Percentiles rank a stretch among this genome's conserved stretches.
phyloP scores from a whole-genome alignment of 2,888 invertebrate genomes.

The Eulithis prunata region DNA sequence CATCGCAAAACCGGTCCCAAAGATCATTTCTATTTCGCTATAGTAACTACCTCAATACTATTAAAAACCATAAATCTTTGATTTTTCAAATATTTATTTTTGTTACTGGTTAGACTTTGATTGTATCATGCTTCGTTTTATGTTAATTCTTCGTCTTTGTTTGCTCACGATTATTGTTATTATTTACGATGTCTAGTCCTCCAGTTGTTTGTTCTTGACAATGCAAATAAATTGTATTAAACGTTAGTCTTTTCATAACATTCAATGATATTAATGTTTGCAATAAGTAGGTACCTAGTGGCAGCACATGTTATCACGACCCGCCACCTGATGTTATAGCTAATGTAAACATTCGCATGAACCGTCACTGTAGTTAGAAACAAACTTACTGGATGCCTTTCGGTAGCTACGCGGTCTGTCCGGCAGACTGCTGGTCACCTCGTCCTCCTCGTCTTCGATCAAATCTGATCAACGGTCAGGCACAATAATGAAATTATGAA shows the following conservation, averaged over 20 bases:
- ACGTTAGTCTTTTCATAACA: conserved; percentile 20
- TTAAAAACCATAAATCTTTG: conserved; percentile 26
- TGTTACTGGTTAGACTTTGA: conserved; percentile 23
- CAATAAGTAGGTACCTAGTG: conserved; percentile 29
- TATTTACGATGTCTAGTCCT: conserved; percentile 18
- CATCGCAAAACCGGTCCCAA: conserved; percentile 30
- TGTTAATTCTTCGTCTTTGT: conserved; percentile 17
- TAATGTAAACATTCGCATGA: conserved; percentile 7
- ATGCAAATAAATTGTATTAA: conserved; percentile 25
- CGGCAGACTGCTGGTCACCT: conserved; percentile 76
- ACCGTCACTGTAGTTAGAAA: conserved; percentile 39
- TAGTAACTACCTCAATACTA: conserved; percentile 15
- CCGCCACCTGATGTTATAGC: conserved; percentile 38
- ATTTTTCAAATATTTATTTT: conserved; percentile 16
- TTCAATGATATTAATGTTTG: conserved; percentile 13
- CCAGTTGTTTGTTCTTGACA: conserved; percentile 18
- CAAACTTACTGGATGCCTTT: conserved; percentile 85
- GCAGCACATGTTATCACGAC: conserved; percentile 33
- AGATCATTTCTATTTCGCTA: conserved; percentile 21
- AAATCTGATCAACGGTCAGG: conserved; percentile 75
- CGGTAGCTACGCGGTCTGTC: conserved; percentile 76
- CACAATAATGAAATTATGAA: conserved; percentile 48
- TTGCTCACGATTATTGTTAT: conserved; percentile 29
- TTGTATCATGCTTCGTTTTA: conserved; percentile 32
- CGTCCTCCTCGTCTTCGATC: conserved; percentile 84